Percentiles rank a stretch among this genome's conserved stretches.
These are phyloP conservation scores for Macrocentrus cingulum DNA, from an alignment of 1,140 invertebrate genomes.

Conservation along the genomic window DNA sequence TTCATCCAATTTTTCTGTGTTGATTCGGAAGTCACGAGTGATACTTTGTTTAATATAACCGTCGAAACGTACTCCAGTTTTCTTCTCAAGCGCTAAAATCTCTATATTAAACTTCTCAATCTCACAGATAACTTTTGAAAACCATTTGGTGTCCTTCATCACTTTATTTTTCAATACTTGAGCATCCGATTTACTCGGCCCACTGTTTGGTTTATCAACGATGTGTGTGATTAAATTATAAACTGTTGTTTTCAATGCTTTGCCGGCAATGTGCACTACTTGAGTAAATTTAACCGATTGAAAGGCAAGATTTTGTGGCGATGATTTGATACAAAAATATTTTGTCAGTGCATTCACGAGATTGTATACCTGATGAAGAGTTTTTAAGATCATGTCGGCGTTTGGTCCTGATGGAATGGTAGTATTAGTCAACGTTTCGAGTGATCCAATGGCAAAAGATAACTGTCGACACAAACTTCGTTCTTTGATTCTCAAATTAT, in stretches of 20 bases:
- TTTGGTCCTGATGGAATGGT: slow-evolving; percentile 45
- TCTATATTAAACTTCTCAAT: slow-evolving; percentile 66
- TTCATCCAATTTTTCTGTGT: slow-evolving; percentile 53
- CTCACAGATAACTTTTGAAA: slow-evolving; percentile 63
- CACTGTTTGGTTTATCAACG: slow-evolving; percentile 51
- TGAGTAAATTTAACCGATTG: slow-evolving; percentile 60
- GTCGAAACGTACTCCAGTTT: slow-evolving; percentile 57
- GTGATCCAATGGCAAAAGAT: slow-evolving; percentile 48
- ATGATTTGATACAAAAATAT: slow-evolving; percentile 56
- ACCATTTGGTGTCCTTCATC: slow-evolving; percentile 61
- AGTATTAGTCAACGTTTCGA: slow-evolving; percentile 48
- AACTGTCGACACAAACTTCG: slow-evolving; percentile 55
- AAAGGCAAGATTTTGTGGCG: slow-evolving; percentile 52
- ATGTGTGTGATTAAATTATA: slow-evolving; percentile 61
- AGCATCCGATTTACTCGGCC: slow-evolving; percentile 47
- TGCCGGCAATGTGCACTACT: slow-evolving; percentile 62
- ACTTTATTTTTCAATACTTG: slow-evolving; percentile 60
- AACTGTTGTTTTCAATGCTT: slow-evolving; percentile 58
- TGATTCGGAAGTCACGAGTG: slow-evolving; percentile 63
- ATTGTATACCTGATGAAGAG: slow-evolving; percentile 54
- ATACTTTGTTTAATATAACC: slow-evolving; percentile 61
- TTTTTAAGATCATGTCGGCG: slow-evolving; percentile 56
- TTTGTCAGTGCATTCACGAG: slow-evolving; percentile 55
- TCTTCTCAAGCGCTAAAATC: slow-evolving; percentile 62
- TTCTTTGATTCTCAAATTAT: slow-evolving; percentile 54